Base-by-base conservation (phyloP, 1,140 invertebrate genomes). In the Drosophila eugracilis region DNA sequence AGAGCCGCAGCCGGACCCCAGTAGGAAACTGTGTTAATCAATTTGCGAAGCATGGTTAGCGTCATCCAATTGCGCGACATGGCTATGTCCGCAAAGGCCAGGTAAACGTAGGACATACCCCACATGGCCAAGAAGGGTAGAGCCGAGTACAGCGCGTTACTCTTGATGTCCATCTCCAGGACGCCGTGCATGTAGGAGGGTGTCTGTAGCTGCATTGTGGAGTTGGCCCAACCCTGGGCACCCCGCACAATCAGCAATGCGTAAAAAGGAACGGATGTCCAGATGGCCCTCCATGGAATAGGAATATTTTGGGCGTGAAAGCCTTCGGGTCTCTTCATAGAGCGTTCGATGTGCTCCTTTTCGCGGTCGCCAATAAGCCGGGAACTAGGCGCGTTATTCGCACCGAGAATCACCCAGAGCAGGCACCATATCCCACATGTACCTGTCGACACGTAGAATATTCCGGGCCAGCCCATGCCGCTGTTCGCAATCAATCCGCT, bases 171-270 rank as follows among this genome's bases (percentile, higher is more conserved):
- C 69, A 96, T 96, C 45, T 94, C 92, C 3, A 99, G 93, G 0
- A 98, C 95, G 55, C 94, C 93, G 17, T 88, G 75, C 66, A 89
- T 78, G 26, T 84, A 89, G 0, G 79, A 44, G 0, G 98, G 98
- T 75, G 99, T 95, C 92, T 98, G 95, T 0, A 97, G 97, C 37
- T 99, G 93, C 53, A 99, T 93, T 2, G 96, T 98, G 93, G 97
- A 98, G 88, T 97, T 97, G 1, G 97, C 97, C 97, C 97, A 99
- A 89, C 97, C 97, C 85, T 98, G 96, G 0, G 96, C 95, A 86
- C 96, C 95, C 78, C 98, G 97, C 0, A 94, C 95, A 0, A 97
- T 91, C 9, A 97, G 93, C n/a, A 98, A 92, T 0, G 97, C 95
- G 95, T 95, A 97, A 66, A 98, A 95, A 0, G 97, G 96, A 4